Conservation (phyloP, 1,140 invertebrate genomes). For the Eupristina koningsbergeri region DNA sequence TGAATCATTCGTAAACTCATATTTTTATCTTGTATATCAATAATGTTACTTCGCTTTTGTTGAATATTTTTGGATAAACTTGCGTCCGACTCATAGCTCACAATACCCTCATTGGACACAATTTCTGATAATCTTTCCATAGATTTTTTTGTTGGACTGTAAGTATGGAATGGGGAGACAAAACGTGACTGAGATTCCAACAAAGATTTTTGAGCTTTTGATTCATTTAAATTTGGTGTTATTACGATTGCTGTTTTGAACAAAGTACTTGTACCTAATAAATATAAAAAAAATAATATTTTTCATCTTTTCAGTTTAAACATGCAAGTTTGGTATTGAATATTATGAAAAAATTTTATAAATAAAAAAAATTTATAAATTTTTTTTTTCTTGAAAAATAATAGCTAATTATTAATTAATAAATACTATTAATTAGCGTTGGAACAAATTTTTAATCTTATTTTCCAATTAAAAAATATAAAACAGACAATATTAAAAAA, state of each 20-base stretch:
- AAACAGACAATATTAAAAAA: too few species aligned
- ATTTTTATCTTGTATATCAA: not conserved
- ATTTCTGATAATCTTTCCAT: slow-evolving; percentile 47
- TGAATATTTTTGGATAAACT: slow-evolving; percentile 1
- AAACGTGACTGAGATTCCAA: not conserved
- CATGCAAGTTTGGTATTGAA: too few species aligned
- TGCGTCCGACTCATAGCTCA: not conserved
- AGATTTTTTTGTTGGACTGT: slow-evolving; percentile 55
- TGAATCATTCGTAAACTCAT: not conserved
- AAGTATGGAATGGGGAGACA: slow-evolving; percentile 33
- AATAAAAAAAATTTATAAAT: too few species aligned
- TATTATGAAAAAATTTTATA: too few species aligned
- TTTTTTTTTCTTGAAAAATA: too few species aligned
- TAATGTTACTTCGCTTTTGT: slow-evolving; percentile 32
- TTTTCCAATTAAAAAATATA: too few species aligned
- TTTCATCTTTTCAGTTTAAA: not conserved
- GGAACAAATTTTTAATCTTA: too few species aligned
- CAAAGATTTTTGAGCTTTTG: slow-evolving; percentile 37
- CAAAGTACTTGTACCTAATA: slow-evolving; percentile 10
- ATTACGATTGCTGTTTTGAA: slow-evolving; percentile 9
- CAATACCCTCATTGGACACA: slow-evolving; percentile 16
- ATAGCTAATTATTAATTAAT: too few species aligned
- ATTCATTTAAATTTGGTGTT: slow-evolving; percentile 48
- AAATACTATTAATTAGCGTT: too few species aligned
- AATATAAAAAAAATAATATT: not conserved